Percentiles rank a stretch among this genome's conserved stretches.
Evolutionary conservation across 1,140 invertebrate genomes (phyloP).

Genomic region (Lethrus apterus): DNA sequence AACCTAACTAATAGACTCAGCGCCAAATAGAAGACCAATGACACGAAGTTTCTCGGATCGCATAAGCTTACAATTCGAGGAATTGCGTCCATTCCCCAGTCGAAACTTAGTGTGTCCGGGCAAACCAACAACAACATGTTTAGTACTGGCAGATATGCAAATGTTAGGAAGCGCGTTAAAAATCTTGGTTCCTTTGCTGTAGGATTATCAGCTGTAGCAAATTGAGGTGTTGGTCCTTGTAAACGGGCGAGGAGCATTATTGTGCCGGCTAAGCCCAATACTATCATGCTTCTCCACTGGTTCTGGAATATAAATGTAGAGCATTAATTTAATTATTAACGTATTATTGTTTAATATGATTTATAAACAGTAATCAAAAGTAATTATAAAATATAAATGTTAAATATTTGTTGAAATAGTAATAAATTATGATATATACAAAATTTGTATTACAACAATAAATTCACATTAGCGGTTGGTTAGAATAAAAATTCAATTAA

Average conservation of each 20-base stretch:
- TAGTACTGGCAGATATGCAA: constrained; percentile 79
- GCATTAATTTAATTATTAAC: too few species aligned
- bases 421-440: too few species aligned
- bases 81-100: constrained; percentile 94
- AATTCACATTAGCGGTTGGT: too few species aligned
- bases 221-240: constrained; percentile 59
- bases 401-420: too few species aligned
- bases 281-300: constrained; percentile 55
- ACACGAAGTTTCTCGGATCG: constrained; percentile 68
- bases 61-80: constrained; percentile 64
- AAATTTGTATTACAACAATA: too few species aligned
- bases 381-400: too few species aligned
- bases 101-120: constrained; percentile 79
- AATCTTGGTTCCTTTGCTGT: constrained; percentile 67
- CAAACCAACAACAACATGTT: constrained; percentile 77
- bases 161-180: constrained; percentile 71
- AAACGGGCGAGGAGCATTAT: constrained; percentile 55
- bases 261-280: constrained; percentile 50
- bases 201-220: constrained; percentile 86
- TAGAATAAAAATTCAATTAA: too few species aligned
- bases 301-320: constrained; percentile 53
- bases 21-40: constrained; percentile 61
- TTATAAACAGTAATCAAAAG: too few species aligned
- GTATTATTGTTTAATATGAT: too few species aligned
- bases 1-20: constrained; percentile 31